Evolutionary conservation across 1,140 invertebrate species (phyloP).

Genomic region (Drosophila watanabei): DNA sequence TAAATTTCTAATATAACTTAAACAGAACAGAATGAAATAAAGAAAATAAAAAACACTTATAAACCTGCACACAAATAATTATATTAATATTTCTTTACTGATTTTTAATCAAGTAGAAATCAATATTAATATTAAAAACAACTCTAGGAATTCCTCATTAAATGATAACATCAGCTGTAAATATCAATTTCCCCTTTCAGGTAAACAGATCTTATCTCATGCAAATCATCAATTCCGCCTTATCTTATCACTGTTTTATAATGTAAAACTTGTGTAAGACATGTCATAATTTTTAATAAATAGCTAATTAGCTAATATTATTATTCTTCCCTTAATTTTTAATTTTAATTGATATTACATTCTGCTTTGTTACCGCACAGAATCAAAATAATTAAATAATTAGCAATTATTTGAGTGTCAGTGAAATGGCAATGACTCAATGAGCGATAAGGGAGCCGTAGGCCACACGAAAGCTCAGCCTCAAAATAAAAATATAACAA

Average conservation of each 20-base stretch:
- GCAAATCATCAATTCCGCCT: neutral
- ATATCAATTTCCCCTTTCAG: neutral
- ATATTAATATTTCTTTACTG: no score
- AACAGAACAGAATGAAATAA: neutral
- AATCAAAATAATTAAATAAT: slow-evolving; percentile 8
- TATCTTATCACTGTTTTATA: slow-evolving; percentile 15
- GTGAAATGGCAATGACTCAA: slow-evolving; percentile 56
- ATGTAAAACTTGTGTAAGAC: slow-evolving; percentile 6
- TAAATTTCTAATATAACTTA: neutral
- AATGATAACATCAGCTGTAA: neutral
- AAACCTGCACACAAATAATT: no score
- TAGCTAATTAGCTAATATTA: neutral
- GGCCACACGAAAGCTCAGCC: slow-evolving; percentile 32
- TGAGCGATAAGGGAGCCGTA: slow-evolving; percentile 51
- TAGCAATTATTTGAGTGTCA: slow-evolving; percentile 15
- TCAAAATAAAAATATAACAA: slow-evolving; percentile 25
- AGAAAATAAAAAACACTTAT: no score
- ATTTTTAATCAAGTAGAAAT: no score
- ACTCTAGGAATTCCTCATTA: no score
- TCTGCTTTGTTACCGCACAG: neutral
- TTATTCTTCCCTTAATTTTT: no score
- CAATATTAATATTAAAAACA: accelerated
- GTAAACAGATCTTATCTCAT: neutral
- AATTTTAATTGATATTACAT: slow-evolving; percentile 1
- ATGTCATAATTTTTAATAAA: neutral